Evolutionary conservation across 2,797 vertebrate species (phyloP).

Genomic region (Pseudomugil gertrudae): DNA sequence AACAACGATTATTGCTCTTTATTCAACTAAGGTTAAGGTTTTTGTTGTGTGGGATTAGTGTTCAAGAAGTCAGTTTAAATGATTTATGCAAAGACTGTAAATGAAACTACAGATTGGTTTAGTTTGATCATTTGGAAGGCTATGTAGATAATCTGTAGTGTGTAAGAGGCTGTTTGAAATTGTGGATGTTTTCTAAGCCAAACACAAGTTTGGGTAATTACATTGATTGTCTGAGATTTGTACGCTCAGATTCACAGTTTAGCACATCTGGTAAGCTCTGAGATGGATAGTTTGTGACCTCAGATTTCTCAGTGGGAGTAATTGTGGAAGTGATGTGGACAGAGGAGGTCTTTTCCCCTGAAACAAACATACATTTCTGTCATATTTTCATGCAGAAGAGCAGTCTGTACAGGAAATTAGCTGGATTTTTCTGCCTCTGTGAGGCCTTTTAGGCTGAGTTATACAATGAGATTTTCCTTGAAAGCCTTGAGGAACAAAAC

Average conservation of each 20-base stretch:
- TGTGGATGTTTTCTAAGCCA: slow-evolving; percentile 20
- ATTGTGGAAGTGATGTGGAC: slow-evolving; percentile 61
- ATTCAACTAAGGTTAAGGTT: background rate
- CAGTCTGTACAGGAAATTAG: slow-evolving; percentile 58
- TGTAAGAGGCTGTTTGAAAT: slow-evolving; percentile 4
- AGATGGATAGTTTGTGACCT: slow-evolving; percentile 60
- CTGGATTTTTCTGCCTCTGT: slow-evolving; percentile 43
- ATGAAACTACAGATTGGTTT: slow-evolving; percentile 20
- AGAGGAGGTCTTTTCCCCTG: slow-evolving; percentile 49
- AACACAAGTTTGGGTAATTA: slow-evolving; percentile 18
- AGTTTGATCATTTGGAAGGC: slow-evolving; percentile 3
- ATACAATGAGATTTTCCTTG: slow-evolving; percentile 51
- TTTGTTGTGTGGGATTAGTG: no score
- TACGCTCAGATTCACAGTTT: slow-evolving; percentile 25
- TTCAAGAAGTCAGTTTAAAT: slow-evolving; percentile 28
- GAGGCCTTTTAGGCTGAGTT: slow-evolving; percentile 40
- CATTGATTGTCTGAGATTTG: slow-evolving; percentile 64
- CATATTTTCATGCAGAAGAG: slow-evolving; percentile 49
- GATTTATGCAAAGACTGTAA: slow-evolving; percentile 44
- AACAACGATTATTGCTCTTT: slow-evolving; percentile 28
- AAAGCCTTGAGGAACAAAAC: slow-evolving; percentile 2
- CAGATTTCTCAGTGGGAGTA: slow-evolving; percentile 64
- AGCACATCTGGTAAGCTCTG: slow-evolving; percentile 42
- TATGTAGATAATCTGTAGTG: background rate
- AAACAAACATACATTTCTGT: slow-evolving; percentile 55